Percentiles rank a stretch among this genome's conserved stretches.
phyloP scores from a whole-genome alignment of 2,888 invertebrate species.

The Meandrusa payeni region DNA sequence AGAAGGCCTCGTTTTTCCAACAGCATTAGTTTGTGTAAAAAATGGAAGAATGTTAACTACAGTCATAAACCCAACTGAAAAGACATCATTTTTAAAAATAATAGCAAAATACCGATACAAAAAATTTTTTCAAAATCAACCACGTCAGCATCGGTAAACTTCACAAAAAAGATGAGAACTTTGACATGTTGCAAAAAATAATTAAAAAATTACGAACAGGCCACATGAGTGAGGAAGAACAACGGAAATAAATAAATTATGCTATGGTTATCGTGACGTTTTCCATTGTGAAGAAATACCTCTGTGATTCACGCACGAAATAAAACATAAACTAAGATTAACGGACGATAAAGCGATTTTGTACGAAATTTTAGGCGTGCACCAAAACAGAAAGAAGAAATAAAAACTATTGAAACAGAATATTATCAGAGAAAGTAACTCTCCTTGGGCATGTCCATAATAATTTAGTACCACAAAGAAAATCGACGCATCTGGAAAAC shows the following conservation, averaged over 20 bases:
- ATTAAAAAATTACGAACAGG: constrained; percentile 19
- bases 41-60: no score
- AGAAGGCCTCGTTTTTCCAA: neutral
- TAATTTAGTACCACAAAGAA: neutral
- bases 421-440: constrained; percentile 29
- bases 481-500: constrained; percentile 1
- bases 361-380: constrained; percentile 3
- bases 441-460: neutral
- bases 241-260: constrained; percentile 25
- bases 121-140: neutral
- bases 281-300: constrained; percentile 12
- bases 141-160: neutral
- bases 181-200: constrained; percentile 22
- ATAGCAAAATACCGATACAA: no score
- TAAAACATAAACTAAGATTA: neutral
- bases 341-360: neutral
- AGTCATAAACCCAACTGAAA: no score
- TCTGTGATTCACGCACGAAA: neutral
- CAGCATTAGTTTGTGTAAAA: neutral
- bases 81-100: no score
- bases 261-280: constrained; percentile 7
- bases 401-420: constrained; percentile 21
- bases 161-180: neutral
- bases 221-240: constrained; percentile 33
- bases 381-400: constrained; percentile 29